phyloP scores from a whole-genome alignment of 2,888 invertebrate genomes.

The Temnothorax rugatulus region DNA sequence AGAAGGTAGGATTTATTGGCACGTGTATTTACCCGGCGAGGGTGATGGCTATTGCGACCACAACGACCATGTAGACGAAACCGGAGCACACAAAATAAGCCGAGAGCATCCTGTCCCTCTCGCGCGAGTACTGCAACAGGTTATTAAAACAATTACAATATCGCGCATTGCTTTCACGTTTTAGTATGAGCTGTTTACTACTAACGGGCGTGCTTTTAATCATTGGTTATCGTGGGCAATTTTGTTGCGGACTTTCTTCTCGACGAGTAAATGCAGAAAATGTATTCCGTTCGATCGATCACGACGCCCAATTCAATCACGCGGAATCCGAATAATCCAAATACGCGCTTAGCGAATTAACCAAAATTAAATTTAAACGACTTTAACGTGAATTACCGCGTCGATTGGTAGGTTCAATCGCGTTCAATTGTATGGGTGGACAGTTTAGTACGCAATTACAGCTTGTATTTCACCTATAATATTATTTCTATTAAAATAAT shows the following conservation, averaged over 20 bases:
- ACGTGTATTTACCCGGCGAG: slow-evolving; percentile 87
- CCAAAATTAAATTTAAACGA: slow-evolving; percentile 44
- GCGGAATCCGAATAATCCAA: slow-evolving; percentile 19
- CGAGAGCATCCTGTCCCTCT: slow-evolving; percentile 94
- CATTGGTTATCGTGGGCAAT: not conserved
- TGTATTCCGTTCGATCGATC: not conserved
- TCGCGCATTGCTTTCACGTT: not conserved
- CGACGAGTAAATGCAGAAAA: not conserved
- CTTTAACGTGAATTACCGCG: slow-evolving; percentile 17
- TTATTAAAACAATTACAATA: slow-evolving; percentile 55
- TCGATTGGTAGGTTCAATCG: not conserved
- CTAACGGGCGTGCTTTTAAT: not conserved
- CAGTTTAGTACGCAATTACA: slow-evolving; percentile 27
- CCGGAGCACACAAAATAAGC: slow-evolving; percentile 95
- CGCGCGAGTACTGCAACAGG: slow-evolving; percentile 91
- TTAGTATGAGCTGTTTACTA: not conserved
- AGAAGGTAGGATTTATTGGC: slow-evolving; percentile 24
- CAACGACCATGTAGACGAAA: slow-evolving; percentile 90
- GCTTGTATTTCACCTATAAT: not conserved
- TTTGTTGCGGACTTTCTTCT: not conserved
- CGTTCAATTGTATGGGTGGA: not conserved
- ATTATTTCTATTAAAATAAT: not conserved
- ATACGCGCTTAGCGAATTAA: slow-evolving; percentile 26
- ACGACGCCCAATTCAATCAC: slow-evolving; percentile 30
- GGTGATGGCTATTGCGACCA: slow-evolving; percentile 90